A percentile compares a stretch with the other conserved stretches of the same genome.
Conservation (phyloP, 1,140 invertebrate genomes). For the Lepidurus apus region DNA sequence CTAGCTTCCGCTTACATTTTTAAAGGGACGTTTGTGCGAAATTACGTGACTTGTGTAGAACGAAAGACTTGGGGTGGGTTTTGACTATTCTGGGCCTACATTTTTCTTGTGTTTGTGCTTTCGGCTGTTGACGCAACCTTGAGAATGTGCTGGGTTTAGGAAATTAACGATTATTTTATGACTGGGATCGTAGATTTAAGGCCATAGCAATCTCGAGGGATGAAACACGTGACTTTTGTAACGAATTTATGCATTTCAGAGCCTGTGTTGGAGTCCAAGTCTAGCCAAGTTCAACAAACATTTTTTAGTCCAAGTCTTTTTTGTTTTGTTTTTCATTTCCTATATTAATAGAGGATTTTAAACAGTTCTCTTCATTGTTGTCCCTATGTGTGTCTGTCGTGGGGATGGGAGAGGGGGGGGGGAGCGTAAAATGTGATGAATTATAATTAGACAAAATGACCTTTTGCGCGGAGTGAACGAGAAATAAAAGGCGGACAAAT, state of each 20-base stretch:
- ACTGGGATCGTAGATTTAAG: neutral
- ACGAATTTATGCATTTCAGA: neutral
- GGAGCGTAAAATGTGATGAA: neutral
- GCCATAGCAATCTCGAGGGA: neutral
- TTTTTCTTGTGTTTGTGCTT: neutral
- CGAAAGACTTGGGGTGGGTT: no score
- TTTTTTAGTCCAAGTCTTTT: neutral
- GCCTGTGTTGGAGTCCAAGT: neutral
- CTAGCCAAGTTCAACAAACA: slow-evolving; percentile 9
- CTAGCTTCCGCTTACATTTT: neutral
- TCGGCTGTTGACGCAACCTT: no score
- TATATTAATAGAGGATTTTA: no score
- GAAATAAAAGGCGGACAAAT: neutral
- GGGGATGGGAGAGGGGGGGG: neutral
- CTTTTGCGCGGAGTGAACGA: neutral
- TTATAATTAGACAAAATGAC: slow-evolving; percentile 5
- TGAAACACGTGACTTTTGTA: neutral
- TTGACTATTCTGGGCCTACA: neutral
- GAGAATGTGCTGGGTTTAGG: no score
- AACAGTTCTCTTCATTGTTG: no score
- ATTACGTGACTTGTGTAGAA: neutral
- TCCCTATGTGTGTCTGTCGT: neutral
- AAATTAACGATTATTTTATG: neutral
- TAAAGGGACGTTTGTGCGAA: neutral
- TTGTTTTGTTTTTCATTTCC: no score